These are phyloP conservation scores for Bombus pyrosoma DNA, from an alignment of 1,140 invertebrate species.

Conservation along the genomic window DNA sequence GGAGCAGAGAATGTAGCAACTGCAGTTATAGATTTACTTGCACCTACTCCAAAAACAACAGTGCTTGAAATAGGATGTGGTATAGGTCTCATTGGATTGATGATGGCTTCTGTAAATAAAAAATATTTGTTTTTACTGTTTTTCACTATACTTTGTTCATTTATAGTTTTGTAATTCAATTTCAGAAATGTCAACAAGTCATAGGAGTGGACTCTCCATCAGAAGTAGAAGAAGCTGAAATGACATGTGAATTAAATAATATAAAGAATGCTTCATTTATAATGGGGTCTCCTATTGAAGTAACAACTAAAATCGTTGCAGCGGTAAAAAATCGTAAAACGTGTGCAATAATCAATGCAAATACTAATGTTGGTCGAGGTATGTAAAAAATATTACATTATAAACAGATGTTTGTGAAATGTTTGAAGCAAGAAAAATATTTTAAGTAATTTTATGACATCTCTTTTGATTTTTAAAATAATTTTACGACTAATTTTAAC, in stretches of 20 bases:
- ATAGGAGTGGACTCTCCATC: conserved; percentile 78
- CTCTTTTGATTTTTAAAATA: background rate
- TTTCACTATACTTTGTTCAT: conserved; percentile 1
- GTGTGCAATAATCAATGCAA: conserved; percentile 77
- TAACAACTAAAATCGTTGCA: conserved; percentile 69
- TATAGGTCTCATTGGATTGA: conserved; percentile 77
- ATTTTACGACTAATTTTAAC: background rate
- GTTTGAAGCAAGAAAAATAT: background rate
- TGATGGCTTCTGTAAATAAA: conserved; percentile 76
- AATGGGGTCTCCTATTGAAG: conserved; percentile 73
- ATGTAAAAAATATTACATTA: conserved; percentile 14
- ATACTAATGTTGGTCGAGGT: conserved; percentile 78
- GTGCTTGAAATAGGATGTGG: conserved; percentile 81
- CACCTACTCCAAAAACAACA: conserved; percentile 70
- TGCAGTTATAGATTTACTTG: conserved; percentile 73
- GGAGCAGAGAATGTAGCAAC: conserved; percentile 77
- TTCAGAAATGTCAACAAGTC: conserved; percentile 78
- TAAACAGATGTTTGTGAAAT: background rate
- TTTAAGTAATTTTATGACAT: conserved; percentile 53
- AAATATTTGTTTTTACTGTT: conserved; percentile 19
- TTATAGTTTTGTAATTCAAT: conserved; percentile 18
- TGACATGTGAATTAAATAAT: conserved; percentile 77
- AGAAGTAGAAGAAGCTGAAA: conserved; percentile 80
- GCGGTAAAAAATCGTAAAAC: conserved; percentile 73
- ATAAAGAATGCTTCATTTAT: conserved; percentile 80